Base-by-base conservation (phyloP, 2,113 vertebrate species). In the Rostratula benghalensis region DNA sequence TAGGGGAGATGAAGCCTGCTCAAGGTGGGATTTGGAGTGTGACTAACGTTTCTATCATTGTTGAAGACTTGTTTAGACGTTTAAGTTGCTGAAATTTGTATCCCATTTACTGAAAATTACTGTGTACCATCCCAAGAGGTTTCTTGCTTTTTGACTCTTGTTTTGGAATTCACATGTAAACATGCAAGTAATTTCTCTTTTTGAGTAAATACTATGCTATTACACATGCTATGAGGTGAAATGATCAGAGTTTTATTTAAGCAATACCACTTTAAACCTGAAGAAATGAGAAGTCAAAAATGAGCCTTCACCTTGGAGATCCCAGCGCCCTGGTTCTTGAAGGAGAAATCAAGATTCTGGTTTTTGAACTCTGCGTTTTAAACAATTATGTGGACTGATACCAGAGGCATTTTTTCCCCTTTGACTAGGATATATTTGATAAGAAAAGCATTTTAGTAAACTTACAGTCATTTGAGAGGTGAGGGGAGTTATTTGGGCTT, bases 271-370 rank as follows among this genome's bases (percentile, higher is more conserved):
- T 82, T 85, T 5, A 82, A 50, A 87, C 82, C 35, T 70, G 76
- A 96, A 90, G 79, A 95, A 94, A 86, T 17, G 69, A 50, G 17
- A 93, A 73, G 82, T 90, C 53, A 89, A 65, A 90, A 91, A 67
- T 56, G 57, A 91, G 69, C 92, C 65, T 87, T 84, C 75, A 76
- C n/a, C 69, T 93, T 94, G 91, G 63, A 93, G 61, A 88, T 93
- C n/a, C 43, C 56, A 76, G 68, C 65, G 83, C 9, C 5, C 59
- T 81, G 56, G 7, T 75, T 95, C 53, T 81, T 78, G 82, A 96
- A 84, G 69, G 93, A 89, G 64, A 88, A 59, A 68, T 84, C 54
- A 95, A 85, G 61, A 90, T 77, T 93, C 80, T 89, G 75, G 11
- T 77, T 86, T 89, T 86, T 56, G 30, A 73, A 65, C 5, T 70